phyloP scores from a whole-genome alignment of 2,113 vertebrate genomes.

The Actenoides hombroni region DNA sequence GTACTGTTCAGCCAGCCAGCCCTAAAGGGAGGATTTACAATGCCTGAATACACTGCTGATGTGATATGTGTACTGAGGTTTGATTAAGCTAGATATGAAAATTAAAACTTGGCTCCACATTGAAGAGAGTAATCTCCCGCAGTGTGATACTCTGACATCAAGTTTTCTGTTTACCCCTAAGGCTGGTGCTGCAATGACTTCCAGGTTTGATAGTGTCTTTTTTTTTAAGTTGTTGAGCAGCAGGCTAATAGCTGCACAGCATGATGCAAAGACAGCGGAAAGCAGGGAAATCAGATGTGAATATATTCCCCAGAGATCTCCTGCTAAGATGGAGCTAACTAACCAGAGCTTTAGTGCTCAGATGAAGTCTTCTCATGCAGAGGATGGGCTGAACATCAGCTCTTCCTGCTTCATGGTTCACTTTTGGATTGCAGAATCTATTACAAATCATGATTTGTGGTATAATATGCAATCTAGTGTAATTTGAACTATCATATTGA shows the following conservation, averaged over 20 bases:
- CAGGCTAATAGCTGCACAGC: conserved; percentile 80
- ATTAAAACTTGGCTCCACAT: conserved; percentile 59
- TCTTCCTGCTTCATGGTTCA: conserved; percentile 53
- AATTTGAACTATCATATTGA: background rate
- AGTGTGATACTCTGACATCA: conserved; percentile 64
- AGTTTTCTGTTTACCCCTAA: conserved; percentile 82
- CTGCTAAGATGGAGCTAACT: conserved; percentile 73
- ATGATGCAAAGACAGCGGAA: conserved; percentile 70
- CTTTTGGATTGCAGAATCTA: conserved; percentile 66
- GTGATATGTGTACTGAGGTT: conserved; percentile 50
- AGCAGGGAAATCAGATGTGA: conserved; percentile 73
- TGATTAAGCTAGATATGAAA: conserved; percentile 64
- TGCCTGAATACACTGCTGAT: conserved; percentile 23
- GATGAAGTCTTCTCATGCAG: conserved; percentile 47
- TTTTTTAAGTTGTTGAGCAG: conserved; percentile 73
- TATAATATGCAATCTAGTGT: background rate
- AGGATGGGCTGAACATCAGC: conserved; percentile 57
- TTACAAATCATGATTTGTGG: conserved; percentile 63
- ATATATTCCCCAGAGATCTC: conserved; percentile 74
- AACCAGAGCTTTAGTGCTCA: conserved; percentile 61
- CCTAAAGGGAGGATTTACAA: conserved; percentile 40
- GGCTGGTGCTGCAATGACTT: conserved; percentile 75
- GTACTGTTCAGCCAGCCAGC: background rate
- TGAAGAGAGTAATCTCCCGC: conserved; percentile 52
- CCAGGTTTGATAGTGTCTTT: conserved; percentile 74